A percentile compares a stretch with the other conserved stretches of the same genome.
These are phyloP conservation scores for Rhadina sibilatrix DNA, from an alignment of 2,113 vertebrate genomes.

Conservation along the genomic window DNA sequence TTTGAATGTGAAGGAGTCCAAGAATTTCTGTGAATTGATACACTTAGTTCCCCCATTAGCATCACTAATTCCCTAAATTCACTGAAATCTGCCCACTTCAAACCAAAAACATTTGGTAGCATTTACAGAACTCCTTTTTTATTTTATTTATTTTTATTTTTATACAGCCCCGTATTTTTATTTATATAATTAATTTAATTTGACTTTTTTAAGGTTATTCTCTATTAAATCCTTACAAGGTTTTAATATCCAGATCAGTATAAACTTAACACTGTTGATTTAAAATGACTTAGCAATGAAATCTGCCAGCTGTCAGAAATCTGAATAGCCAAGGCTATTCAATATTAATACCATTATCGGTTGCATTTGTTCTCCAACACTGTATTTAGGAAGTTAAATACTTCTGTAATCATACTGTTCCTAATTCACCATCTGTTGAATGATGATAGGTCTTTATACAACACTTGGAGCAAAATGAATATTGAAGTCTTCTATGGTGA, in stretches of 20 bases:
- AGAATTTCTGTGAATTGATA: background rate
- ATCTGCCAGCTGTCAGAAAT: background rate
- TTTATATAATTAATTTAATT: background rate
- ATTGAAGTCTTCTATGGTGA: background rate
- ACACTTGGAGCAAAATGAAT: background rate
- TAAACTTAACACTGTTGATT: background rate
- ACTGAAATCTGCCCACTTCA: background rate
- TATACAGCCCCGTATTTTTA: background rate
- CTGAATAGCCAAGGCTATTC: background rate
- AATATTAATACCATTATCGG: constrained; percentile 1
- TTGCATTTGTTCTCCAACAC: background rate
- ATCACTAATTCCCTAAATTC: background rate
- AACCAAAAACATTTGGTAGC: background rate
- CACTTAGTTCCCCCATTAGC: rapidly evolving
- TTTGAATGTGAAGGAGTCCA: background rate
- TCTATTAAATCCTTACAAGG: background rate
- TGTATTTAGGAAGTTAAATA: constrained; percentile 4
- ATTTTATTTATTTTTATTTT: background rate
- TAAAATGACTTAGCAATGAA: background rate
- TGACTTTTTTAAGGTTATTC: background rate
- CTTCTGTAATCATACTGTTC: background rate
- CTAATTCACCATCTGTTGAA: background rate
- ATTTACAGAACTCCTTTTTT: background rate
- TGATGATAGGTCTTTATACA: background rate
- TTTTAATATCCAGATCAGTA: background rate